Conservation (phyloP, 2,888 invertebrate species). For the Heliconius ethilla region DNA sequence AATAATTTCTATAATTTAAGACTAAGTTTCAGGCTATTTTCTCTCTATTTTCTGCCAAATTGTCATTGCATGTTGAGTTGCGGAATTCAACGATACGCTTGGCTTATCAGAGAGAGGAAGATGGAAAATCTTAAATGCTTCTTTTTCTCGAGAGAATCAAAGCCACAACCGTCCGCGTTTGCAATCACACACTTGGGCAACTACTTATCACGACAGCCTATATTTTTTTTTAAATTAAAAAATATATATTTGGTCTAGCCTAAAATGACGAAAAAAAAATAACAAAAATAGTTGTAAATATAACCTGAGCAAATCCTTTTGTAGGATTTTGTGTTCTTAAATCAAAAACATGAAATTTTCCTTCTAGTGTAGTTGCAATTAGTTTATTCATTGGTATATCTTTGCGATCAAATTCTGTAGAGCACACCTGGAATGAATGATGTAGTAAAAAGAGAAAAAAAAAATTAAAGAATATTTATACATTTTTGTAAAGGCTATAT, state of each 20-base stretch:
- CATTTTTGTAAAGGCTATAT: not conserved
- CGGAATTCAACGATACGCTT: too few relatives aligned
- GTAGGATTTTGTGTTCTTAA: slow-evolving; percentile 92
- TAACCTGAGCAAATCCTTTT: slow-evolving; percentile 90
- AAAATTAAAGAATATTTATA: not conserved
- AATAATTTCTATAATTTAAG: not conserved
- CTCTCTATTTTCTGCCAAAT: too few relatives aligned
- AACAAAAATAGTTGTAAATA: slow-evolving; percentile 45
- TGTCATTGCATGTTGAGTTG: too few relatives aligned
- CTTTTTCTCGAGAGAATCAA: too few relatives aligned
- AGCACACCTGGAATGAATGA: slow-evolving; percentile 82
- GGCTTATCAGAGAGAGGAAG: too few relatives aligned
- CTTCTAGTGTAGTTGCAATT: slow-evolving; percentile 94
- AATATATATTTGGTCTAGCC: too few relatives aligned
- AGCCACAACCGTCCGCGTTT: too few relatives aligned
- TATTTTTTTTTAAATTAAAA: too few relatives aligned
- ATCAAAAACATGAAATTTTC: slow-evolving; percentile 94
- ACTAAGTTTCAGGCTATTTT: not conserved
- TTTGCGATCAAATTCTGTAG: slow-evolving; percentile 94
- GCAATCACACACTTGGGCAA: too few relatives aligned
- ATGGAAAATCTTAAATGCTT: too few relatives aligned
- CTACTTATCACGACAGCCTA: too few relatives aligned
- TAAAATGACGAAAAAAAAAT: not conserved
- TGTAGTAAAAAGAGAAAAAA: not conserved
- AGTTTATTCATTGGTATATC: slow-evolving; percentile 98